A percentile compares a stretch with the other conserved stretches of the same genome.
Conservation (phyloP, 1,140 invertebrate genomes). For the Drosophila varians region DNA sequence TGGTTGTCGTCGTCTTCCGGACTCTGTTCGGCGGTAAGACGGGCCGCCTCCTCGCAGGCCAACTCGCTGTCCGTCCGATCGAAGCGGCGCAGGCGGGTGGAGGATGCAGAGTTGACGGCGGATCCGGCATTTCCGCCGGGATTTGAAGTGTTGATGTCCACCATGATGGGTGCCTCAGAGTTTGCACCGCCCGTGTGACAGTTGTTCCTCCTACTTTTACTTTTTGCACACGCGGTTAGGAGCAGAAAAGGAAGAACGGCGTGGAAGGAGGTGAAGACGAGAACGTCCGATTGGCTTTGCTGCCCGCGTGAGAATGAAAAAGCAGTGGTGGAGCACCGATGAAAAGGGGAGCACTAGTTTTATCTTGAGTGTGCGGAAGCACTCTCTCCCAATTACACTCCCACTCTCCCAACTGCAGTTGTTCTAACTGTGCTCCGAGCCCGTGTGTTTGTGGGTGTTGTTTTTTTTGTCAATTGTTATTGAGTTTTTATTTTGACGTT, state of each 20-base stretch:
- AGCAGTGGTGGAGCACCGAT: background rate
- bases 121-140: conserved; percentile 54
- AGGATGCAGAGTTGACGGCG: conserved; percentile 59
- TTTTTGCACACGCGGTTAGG: conserved; percentile 16
- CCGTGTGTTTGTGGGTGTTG: conserved; percentile 3
- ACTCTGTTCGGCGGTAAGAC: conserved; percentile 87
- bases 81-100: conserved; percentile 74
- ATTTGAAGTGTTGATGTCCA: conserved; percentile 29
- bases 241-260: conserved; percentile 4
- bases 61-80: conserved; percentile 93
- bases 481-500: conserved; percentile 32
- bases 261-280: conserved; percentile 1
- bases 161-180: conserved; percentile 7
- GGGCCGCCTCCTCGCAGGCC: conserved; percentile 90
- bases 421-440: conserved; percentile 13
- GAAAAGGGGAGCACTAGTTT: conserved; percentile 7
- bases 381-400: background rate
- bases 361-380: conserved; percentile 19
- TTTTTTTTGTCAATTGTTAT: conserved; percentile 47
- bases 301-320: conserved; percentile 38
- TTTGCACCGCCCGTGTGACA: no score
- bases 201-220: background rate
- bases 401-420: conserved; percentile 36
- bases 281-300: conserved; percentile 35
- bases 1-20: conserved; percentile 86